Conservation (phyloP, 2,113 vertebrate genomes). For the Callionymus lyra region DNA sequence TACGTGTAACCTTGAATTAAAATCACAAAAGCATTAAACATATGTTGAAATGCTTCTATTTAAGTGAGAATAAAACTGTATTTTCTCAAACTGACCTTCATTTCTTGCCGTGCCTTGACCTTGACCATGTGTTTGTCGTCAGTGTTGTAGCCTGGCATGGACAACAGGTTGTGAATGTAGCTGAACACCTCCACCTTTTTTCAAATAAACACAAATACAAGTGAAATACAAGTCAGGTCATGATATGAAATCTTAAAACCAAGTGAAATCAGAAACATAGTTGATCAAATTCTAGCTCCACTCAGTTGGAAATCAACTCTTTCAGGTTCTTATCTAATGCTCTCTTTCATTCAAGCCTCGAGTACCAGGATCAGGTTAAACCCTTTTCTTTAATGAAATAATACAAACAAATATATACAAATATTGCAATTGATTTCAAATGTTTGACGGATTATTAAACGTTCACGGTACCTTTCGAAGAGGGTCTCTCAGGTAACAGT, state of each 20-base stretch:
- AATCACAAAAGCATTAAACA: too few species aligned
- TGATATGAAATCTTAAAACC: neutral
- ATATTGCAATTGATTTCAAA: too few species aligned
- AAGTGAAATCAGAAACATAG: neutral
- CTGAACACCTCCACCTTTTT: constrained; percentile 86
- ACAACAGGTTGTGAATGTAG: constrained; percentile 91
- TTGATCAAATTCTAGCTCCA: neutral
- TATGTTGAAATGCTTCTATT: too few species aligned
- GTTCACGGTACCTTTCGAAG: constrained; percentile 74
- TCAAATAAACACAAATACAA: neutral
- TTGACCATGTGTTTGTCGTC: constrained; percentile 82
- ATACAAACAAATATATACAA: too few species aligned
- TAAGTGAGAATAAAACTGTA: too few species aligned
- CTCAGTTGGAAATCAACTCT: neutral
- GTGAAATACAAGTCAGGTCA: neutral
- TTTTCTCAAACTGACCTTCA: constrained; percentile 70
- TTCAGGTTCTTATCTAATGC: too few species aligned
- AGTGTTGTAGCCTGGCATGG: constrained; percentile 81
- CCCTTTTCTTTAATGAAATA: too few species aligned
- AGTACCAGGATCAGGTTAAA: too few species aligned
- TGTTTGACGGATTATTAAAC: too few species aligned
- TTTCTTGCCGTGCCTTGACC: constrained; percentile 76
- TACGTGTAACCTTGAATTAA: too few species aligned
- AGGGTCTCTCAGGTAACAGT: constrained; percentile 87
- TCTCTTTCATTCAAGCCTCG: too few species aligned